Evolutionary conservation across 2,888 invertebrate species (phyloP).

Genomic region (Molorchus minor): DNA sequence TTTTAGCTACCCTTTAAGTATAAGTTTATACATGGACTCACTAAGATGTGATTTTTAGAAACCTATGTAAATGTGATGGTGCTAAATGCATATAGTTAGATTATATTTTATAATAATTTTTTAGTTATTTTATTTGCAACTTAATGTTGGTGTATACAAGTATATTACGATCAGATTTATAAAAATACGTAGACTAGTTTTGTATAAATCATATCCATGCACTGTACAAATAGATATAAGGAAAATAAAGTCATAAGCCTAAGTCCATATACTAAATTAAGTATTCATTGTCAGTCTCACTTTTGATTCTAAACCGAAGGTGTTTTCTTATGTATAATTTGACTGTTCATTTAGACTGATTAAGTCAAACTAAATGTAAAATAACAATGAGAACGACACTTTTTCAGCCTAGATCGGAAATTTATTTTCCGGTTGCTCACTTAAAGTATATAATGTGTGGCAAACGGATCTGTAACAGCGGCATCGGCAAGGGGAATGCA

Average conservation of each 20-base stretch:
- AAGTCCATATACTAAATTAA: too few species aligned
- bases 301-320: too few species aligned
- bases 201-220: constrained; percentile 57
- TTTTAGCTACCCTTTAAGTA: constrained; percentile 76
- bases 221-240: constrained; percentile 54
- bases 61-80: constrained; percentile 58
- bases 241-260: constrained; percentile 42
- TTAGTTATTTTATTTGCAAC: constrained; percentile 44
- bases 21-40: constrained; percentile 26
- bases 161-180: constrained; percentile 40
- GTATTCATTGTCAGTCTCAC: too few species aligned
- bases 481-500: too few species aligned
- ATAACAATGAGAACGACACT: too few species aligned
- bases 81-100: constrained; percentile 53
- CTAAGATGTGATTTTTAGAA: constrained; percentile 30
- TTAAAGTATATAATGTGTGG: too few species aligned
- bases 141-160: constrained; percentile 31
- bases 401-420: too few species aligned
- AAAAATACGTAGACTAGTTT: constrained; percentile 51
- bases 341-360: too few species aligned
- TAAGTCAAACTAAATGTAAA: too few species aligned
- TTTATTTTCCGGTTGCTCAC: too few species aligned
- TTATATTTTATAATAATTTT: constrained; percentile 48
- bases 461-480: too few species aligned
- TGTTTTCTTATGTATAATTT: too few species aligned